Base-by-base conservation (phyloP, 53 echinoderm and acorn worm species). In the Stichopus horrens region DNA sequence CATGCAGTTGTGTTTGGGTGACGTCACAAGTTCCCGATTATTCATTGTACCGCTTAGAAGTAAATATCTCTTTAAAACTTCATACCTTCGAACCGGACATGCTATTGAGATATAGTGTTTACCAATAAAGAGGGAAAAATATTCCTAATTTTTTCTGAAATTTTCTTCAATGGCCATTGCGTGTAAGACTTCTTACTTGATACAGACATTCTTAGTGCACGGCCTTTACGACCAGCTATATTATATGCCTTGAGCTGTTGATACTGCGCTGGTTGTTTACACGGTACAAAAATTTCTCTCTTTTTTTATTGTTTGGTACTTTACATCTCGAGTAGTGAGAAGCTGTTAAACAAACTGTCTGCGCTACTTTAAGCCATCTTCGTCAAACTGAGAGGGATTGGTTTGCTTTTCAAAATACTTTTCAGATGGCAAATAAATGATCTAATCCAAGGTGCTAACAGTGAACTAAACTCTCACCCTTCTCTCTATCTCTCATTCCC, bases 371-470 rank as follows among this genome's bases (percentile, higher is more conserved):
- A 55, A 79, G 56, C 53, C n/a, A 52, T 18, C 79, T 18, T 54
- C 79, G 55, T 55, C 79, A 79, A 52, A 19, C 79, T 55, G 8
- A 13, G 18, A 55, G 52, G 79, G 9, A 55, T 79, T 18, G 37
- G 37, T 37, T 37, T 37, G 37, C 37, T 5, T 63, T 7, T 8
- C 54, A 37, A 79, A 79, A 79, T 79, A 79, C 54, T 79, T 79
- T 23, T 79, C 14, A 79, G 55, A 53, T 79, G 79, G 16, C 55
- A 79, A n/a, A 79, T 79, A 55, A 19, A 53, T 19, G 7, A 10
- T 6, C 19, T 79, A 53, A 79, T 79, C 79, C 79, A 52, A 19
- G 51, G 79, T 79, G 53, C 79, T 79, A 79, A 79, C 79, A 79
- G 19, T n/a, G 55, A 13, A 54, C 51, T 53, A 79, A 19, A 52